Base-by-base conservation (phyloP, 2,113 vertebrate genomes). In the Rousettus leschenaultii region DNA sequence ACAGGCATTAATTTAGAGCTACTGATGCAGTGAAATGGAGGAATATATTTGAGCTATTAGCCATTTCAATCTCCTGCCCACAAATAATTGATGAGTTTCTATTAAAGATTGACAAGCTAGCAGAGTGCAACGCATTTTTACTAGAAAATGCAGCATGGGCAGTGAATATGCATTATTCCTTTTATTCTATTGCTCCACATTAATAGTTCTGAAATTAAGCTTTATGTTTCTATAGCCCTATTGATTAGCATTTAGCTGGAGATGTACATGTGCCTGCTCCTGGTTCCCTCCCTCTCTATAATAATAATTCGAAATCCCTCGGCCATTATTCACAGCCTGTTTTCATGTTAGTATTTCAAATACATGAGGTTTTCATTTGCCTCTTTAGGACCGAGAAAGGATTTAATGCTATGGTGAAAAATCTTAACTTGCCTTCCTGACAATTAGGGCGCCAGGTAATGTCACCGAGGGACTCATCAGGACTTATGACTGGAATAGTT, bases 51-150 rank as follows among this genome's bases (percentile, higher is more conserved):
- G 98, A 99, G 98, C 98, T 99, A 99, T 99, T 99, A 99, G 98
- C 98, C 24, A 84, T 99, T 98, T 99, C 99, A 99, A 99, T 99
- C 98, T 99, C 98, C 98, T 98, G 97, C 98, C 98, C 97, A 99
- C 99, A 99, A 99, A 99, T 99, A 99, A 99, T 99, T 99, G 98
- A 99, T 99, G 99, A 99, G 99, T 98, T 98, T 99, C 98, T 99
- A 99, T 98, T 99, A 99, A 99, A 99, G 98, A 99, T 98, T 99
- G 98, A 99, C 98, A 99, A 98, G 98, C 97, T 97, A 66, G 98
- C 98, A 98, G 98, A 98, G 98, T 98, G 98, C 98, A 98, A 98
- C 97, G 98, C 98, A 98, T 98, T 98, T 98, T 98, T 98, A 98
- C 98, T 98, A 97, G 98, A 98, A 98, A 98, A 98, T 98, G 98